Evolutionary conservation across 2,113 vertebrate genomes (phyloP), one percentile per base, ranked within the genome.

Genomic region (Microcebus tavaratra): DNA sequence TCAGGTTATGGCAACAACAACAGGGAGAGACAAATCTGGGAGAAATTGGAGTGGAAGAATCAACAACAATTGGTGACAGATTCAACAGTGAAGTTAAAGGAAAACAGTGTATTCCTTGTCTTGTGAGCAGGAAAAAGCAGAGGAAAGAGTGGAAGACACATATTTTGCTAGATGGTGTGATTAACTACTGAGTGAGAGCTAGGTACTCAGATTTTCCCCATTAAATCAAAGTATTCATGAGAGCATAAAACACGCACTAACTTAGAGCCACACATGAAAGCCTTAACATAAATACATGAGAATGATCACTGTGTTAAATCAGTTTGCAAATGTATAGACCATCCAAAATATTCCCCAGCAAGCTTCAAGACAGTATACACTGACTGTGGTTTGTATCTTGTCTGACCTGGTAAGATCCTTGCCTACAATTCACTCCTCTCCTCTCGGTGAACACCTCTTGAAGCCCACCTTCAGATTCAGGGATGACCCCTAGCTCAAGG

Each of bases 1-100:
- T 61, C 23, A 2, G 50, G 1, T 55, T 13, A 20, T 9, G 4
- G 14, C 25, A 59, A 29, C 0, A 13, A 25, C 10, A 2, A 14
- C 17, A 57, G 23, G 36, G 53, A 18, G 31, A 80, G 42, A 50
- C 18, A n/a, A 36, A 12, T 15, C 12, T 31, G 53, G 55, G 27
- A 48, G 6, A 34, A 39, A 63, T 1, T 2, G 3, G 42, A 53
- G 55, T 9, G 20, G 42, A 21, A 87, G 25, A 13, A 31, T 63
- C 7, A 45, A 17, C 27, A 25, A 5, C 6, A 27, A 11, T 3
- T 53, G 27, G 20, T 72, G 55, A 67, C 20, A 79, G 27, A 1
- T 8, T 29, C 39, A 59, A 4, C 17, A n/a, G 18, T 1, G 9
- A 95, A 87, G 9, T 6, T 2, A 63, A 91, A 67, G 25, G 39